Percentiles rank a stretch among this genome's conserved stretches.
Evolutionary conservation across 2,797 vertebrate genomes (phyloP).

Genomic region (Cichlasoma orientale): DNA sequence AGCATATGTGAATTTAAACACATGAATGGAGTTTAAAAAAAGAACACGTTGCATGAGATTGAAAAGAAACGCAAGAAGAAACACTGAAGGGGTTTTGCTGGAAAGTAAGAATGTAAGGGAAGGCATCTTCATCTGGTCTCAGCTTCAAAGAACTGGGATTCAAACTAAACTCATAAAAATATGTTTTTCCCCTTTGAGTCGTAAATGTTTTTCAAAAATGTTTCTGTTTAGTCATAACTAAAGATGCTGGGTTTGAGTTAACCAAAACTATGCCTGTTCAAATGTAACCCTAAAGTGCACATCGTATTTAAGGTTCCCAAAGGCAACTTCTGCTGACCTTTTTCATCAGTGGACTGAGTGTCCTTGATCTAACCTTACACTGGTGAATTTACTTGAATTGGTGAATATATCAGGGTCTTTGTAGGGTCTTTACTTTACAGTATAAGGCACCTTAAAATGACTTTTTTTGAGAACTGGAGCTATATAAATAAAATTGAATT

Average conservation of each 20-base stretch:
- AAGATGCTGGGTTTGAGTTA: conserved; percentile 35
- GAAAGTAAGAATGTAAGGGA: conserved; percentile 31
- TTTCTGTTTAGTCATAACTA: conserved; percentile 34
- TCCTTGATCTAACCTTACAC: background rate
- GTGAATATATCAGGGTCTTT: background rate
- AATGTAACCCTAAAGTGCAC: conserved; percentile 6
- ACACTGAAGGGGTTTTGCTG: conserved; percentile 25
- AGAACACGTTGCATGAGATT: background rate
- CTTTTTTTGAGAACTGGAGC: background rate
- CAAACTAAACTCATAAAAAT: conserved; percentile 34
- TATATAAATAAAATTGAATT: background rate
- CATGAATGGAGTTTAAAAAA: background rate
- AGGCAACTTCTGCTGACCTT: background rate
- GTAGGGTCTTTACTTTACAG: background rate
- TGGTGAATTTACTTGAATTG: too few species aligned
- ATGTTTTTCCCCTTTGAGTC: conserved; percentile 23
- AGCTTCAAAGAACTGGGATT: conserved; percentile 47
- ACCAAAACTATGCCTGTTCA: conserved; percentile 32
- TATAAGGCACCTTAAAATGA: background rate
- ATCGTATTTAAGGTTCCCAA: background rate
- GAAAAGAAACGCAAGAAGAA: conserved; percentile 15
- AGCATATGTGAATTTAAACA: background rate
- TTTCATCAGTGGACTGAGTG: background rate
- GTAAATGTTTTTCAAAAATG: conserved; percentile 26
- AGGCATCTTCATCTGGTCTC: conserved; percentile 58